Evolutionary conservation across 2,113 vertebrate species (phyloP).

Genomic region (Symphodus melops): DNA sequence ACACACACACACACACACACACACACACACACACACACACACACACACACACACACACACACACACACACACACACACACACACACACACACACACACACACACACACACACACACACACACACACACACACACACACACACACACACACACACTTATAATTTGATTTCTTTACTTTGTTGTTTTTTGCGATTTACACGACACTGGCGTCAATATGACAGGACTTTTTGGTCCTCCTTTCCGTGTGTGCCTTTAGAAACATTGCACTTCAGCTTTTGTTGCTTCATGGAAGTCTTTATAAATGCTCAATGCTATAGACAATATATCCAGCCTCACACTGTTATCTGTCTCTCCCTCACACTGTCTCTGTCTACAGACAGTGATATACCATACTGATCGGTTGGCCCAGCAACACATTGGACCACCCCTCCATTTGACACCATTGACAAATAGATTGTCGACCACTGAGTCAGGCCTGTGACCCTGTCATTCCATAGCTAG

Average conservation of each 20-base stretch:
- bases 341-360: slow-evolving; percentile 9
- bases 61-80: slow-evolving; percentile 3
- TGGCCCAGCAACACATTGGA: slow-evolving; percentile 52
- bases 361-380: slow-evolving; percentile 22
- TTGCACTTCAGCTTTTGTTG: neutral
- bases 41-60: neutral
- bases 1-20: neutral
- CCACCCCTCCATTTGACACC: slow-evolving; percentile 71
- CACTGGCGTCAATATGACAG: too few species aligned
- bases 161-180: neutral
- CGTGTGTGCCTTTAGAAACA: neutral
- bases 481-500: slow-evolving; percentile 73
- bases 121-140: slow-evolving; percentile 3
- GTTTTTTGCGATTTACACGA: neutral
- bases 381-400: slow-evolving; percentile 56
- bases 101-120: neutral
- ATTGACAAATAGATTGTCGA: slow-evolving; percentile 69
- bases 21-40: slow-evolving; percentile 3
- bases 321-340: neutral
- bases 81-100: slow-evolving; percentile 3
- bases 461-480: slow-evolving; percentile 64
- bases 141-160: neutral
- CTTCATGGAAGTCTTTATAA: slow-evolving; percentile 19
- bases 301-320: neutral
- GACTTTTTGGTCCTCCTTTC: neutral